phyloP scores from a whole-genome alignment of 2,888 invertebrate species.

The Latheticus oryzae region DNA sequence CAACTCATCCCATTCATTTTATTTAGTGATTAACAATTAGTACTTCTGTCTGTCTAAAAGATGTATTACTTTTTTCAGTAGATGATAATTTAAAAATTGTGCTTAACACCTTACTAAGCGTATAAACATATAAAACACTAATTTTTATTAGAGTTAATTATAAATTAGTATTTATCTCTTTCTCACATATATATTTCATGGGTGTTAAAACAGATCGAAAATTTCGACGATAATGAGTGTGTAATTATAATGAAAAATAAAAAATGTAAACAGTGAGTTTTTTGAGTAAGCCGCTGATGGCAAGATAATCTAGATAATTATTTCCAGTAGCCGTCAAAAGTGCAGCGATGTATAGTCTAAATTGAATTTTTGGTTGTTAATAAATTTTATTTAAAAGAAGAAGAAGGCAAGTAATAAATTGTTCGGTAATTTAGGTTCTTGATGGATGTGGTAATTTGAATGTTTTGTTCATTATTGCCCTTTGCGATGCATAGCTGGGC shows the following conservation, averaged over 20 bases:
- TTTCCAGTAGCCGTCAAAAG: conserved; percentile 37
- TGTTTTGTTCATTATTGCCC: conserved; percentile 37
- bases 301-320: conserved; percentile 22
- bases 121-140: too few species aligned
- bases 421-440: conserved; percentile 30
- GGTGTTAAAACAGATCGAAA: too few species aligned
- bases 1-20: neutral
- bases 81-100: too few species aligned
- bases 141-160: too few species aligned
- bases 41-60: neutral
- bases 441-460: conserved; percentile 38
- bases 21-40: neutral
- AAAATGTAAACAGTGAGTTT: conserved; percentile 18
- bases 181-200: too few species aligned
- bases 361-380: conserved; percentile 27
- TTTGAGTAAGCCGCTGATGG: conserved; percentile 18
- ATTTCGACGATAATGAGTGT: neutral
- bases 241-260: conserved; percentile 5
- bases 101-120: too few species aligned
- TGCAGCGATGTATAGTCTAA: conserved; percentile 13
- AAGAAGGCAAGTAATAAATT: conserved; percentile 16
- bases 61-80: neutral
- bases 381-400: conserved; percentile 10
- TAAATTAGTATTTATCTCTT: too few species aligned
- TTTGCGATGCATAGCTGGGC: conserved; percentile 34